Percentiles rank a stretch among this genome's conserved stretches.
Evolutionary conservation across 2,888 invertebrate genomes (phyloP).

Genomic region (Andrena chrysosceles): DNA sequence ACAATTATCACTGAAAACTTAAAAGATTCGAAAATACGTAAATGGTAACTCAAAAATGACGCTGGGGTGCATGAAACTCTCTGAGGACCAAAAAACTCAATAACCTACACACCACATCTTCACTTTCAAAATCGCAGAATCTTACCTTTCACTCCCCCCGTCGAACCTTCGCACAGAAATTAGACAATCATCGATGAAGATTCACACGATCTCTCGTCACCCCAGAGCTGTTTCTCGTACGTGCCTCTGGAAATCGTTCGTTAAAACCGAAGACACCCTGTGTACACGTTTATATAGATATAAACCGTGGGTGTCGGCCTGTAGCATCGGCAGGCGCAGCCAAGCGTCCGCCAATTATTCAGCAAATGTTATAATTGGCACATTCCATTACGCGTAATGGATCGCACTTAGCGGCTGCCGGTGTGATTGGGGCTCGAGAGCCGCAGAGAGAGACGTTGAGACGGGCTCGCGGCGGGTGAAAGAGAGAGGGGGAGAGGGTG

Average conservation of each 20-base stretch:
- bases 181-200: no score
- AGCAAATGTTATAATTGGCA: conserved; percentile 84
- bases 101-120: no score
- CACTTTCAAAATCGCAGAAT: no score
- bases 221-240: neutral
- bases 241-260: neutral
- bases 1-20: no score
- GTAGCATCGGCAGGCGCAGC: conserved; percentile 71
- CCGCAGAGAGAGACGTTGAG: conserved; percentile 53
- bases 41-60: no score
- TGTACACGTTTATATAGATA: neutral
- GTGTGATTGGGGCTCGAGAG: conserved; percentile 82
- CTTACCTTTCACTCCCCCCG: no score
- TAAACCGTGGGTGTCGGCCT: conserved; percentile 50
- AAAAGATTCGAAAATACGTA: no score
- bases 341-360: conserved; percentile 83
- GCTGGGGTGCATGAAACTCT: no score
- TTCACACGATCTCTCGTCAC: neutral
- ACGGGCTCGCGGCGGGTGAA: conserved; percentile 18
- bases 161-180: no score
- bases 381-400: conserved; percentile 84
- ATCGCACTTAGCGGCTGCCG: conserved; percentile 83
- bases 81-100: no score
- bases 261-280: conserved; percentile 8
- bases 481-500: conserved; percentile 42